A percentile compares a stretch with the other conserved stretches of the same genome.
Evolutionary conservation across 1,140 invertebrate species (phyloP).

Genomic region (Lordiphosa clarofinis): DNA sequence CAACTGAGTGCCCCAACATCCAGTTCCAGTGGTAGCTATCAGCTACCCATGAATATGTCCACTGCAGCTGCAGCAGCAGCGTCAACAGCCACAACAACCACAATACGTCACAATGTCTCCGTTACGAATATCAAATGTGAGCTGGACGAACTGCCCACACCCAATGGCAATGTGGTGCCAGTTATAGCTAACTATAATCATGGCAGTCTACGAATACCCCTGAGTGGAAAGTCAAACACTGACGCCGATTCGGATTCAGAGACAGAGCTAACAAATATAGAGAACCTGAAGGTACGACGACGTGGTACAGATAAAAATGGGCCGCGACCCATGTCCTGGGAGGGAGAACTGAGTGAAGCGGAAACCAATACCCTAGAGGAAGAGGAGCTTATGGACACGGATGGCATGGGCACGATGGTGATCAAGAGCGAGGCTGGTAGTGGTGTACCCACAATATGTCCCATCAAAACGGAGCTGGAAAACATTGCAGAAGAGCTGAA

Average conservation of each 20-base stretch:
- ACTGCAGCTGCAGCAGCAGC: conserved; percentile 23
- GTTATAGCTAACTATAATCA: conserved; percentile 66
- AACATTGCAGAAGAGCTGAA: conserved; percentile 61
- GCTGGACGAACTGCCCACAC: conserved; percentile 55
- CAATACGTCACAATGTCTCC: conserved; percentile 70
- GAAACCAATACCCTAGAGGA: conserved; percentile 47
- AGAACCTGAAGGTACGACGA: conserved; percentile 70
- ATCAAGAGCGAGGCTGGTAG: conserved; percentile 61
- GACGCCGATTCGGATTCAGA: conserved; percentile 75
- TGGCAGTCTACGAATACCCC: conserved; percentile 64
- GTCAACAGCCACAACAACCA: conserved; percentile 18
- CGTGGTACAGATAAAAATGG: conserved; percentile 65
- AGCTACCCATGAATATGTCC: conserved; percentile 61
- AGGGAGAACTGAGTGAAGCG: conserved; percentile 91
- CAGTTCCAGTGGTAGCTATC: conserved; percentile 41
- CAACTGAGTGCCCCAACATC: conserved; percentile 45
- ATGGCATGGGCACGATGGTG: conserved; percentile 45
- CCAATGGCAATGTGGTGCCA: conserved; percentile 73
- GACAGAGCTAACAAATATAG: conserved; percentile 73
- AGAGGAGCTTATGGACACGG: conserved; percentile 80
- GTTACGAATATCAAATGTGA: conserved; percentile 79
- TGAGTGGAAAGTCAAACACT: conserved; percentile 25
- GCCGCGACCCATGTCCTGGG: conserved; percentile 92
- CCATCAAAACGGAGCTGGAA: conserved; percentile 64
- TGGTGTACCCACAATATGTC: conserved; percentile 13